Conservation (phyloP, 2,113 vertebrate genomes). For the Poecile atricapillus region DNA sequence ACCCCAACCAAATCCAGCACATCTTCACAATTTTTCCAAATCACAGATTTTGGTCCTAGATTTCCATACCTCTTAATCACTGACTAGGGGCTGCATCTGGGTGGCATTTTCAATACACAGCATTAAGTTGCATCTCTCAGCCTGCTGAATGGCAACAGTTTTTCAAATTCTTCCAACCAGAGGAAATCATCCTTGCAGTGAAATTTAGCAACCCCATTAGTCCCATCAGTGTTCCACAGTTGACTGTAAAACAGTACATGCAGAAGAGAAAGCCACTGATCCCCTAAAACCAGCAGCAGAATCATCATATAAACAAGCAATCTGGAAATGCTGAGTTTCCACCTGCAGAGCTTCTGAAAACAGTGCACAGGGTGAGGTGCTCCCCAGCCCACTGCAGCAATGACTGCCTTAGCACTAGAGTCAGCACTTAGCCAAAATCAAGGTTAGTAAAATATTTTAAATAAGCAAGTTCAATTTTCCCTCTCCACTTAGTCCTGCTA, state of each 20-base stretch:
- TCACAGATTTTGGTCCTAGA: neutral
- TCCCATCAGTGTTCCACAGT: neutral
- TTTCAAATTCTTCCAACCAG: neutral
- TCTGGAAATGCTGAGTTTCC: neutral
- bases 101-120: neutral
- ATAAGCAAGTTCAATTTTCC: neutral
- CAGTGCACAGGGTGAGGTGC: rapidly evolving
- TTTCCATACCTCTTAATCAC: neutral
- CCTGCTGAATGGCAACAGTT: neutral
- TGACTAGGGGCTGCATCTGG: neutral
- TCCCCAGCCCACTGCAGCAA: neutral
- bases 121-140: neutral
- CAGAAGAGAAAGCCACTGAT: neutral
- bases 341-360: neutral
- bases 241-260: rapidly evolving
- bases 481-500: neutral
- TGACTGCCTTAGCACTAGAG: neutral
- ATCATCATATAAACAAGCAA: neutral
- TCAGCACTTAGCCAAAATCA: neutral
- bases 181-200: neutral
- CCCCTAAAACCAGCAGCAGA: neutral
- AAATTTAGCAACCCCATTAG: neutral
- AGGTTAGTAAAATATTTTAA: neutral
- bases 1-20: neutral
- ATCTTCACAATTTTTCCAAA: neutral